Base-by-base conservation (phyloP, 2,888 invertebrate genomes). In the Vanessa cardui region DNA sequence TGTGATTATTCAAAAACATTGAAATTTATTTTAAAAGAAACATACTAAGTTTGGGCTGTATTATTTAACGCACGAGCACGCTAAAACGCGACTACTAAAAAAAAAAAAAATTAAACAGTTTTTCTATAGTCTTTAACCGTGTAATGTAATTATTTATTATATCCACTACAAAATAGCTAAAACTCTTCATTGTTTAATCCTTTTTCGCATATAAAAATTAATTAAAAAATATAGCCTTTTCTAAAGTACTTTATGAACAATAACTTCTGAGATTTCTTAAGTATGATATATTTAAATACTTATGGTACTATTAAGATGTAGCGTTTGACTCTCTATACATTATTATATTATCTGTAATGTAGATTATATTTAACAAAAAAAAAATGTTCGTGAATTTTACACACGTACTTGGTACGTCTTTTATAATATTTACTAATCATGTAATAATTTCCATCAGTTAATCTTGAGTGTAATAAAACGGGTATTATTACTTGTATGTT, bases 391-490 rank as follows among this genome's bases (percentile, higher is more conserved):
- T 73, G 61, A 75, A 79, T 76, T 73, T 74, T 83, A 83, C 78
- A 83, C 81, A 81, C 82, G 80, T 83, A 83, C 80, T 76, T 85
- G 83, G 80, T 81, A 76, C 54, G 86, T 85, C 70, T 88, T 87
- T 88, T 87, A 83, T 87, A 87, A 83, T 46, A 63, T 80, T 79
- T 79, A 81, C 66, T 54, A 75, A 73, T 70, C 71, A 63, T 84
- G 83, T 72, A 78, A 80, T 77, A 69, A 75, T 79, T 76, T 74
- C 65, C 31, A 6, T 58, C 12, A 16, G 44, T 50, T 39, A 33
- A 18, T 16, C 16, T 39, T 52, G 12, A 12, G 4, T 39, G 12
- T 12, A 39, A 39, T 12, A 39, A 39, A 39, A 39, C 39, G 39
- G 39, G 39, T 39, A 39, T 12, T 12, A 2, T 39, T 39, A 3